Base-by-base conservation (phyloP, 2,113 vertebrate genomes). In the Lutjanus erythropterus region DNA sequence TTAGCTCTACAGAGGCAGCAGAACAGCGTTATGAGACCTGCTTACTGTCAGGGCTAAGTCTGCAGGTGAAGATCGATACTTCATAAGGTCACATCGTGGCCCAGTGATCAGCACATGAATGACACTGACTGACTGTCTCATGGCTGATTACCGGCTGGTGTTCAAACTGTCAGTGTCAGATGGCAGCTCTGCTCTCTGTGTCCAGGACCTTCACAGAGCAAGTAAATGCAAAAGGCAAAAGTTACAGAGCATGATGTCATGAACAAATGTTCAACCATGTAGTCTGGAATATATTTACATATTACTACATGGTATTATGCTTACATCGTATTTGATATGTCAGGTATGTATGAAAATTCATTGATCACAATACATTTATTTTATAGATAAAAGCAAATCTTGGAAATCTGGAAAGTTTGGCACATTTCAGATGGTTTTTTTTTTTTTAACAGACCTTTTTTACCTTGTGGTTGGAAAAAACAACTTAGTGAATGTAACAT, bases 61-160 rank as follows among this genome's bases (percentile, higher is more conserved):
- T 47, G 42, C 33, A 69, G 42, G 73, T 62, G 25, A 71, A 58
- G 56, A 86, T 78, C 61, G 18, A 76, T 81, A 81, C 53, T 47
- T 74, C 39, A 53, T 49, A 11, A 56, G 83, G 58, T 84, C 76
- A 71, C 39, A 9, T 16, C 9, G 25, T 35, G 44, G 50, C 41
- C 41, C 61, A 19, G 42, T 58, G 27, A 67, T 75, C 47, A 82
- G 35, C 27, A 47, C 49, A 5, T 25, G 69, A 78, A 37, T 81
- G 76, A 80, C 46, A 78, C 35, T 60, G 42, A 66, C 23, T 72
- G 71, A 39, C 31, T 39, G 15, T 71, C 9, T 46, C 41, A 33
- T 35, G 44, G 59, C 52, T 64, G 31, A 47, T 75, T 29, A 72
- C 71, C 39, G 29, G 35, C 18, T 56, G 69, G 2, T 61, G 60